Evolutionary conservation across 1,140 invertebrate genomes (phyloP).

Genomic region (Drosophila watanabei): DNA sequence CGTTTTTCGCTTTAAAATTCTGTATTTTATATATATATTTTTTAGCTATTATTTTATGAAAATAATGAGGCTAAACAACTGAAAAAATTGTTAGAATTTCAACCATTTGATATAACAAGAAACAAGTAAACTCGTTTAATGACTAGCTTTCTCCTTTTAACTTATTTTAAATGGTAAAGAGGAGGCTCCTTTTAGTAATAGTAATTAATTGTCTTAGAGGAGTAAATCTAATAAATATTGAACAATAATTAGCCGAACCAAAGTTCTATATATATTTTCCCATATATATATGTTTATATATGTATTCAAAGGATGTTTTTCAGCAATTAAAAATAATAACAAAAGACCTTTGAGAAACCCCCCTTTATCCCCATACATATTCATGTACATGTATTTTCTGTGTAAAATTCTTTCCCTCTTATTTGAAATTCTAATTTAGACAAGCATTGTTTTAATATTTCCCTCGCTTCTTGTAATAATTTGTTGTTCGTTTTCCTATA

Average conservation of each 20-base stretch:
- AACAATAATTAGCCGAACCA: slow-evolving; percentile 29
- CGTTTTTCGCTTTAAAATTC: slow-evolving; percentile 10
- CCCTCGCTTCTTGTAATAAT: slow-evolving; percentile 15
- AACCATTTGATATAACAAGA: slow-evolving; percentile 32
- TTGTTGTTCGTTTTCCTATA: slow-evolving; percentile 30
- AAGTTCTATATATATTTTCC: slow-evolving; percentile 15
- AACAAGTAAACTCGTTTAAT: slow-evolving; percentile 20
- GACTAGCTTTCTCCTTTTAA: slow-evolving; percentile 12
- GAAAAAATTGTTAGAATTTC: slow-evolving; percentile 13
- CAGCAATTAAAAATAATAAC: slow-evolving; percentile 5
- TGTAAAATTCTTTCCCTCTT: slow-evolving; percentile 40
- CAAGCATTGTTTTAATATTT: slow-evolving; percentile 21
- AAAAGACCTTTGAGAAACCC: slow-evolving; percentile 21
- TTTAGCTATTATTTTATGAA: slow-evolving; percentile 23
- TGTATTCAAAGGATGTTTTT: slow-evolving; percentile 12
- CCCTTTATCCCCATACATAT: slow-evolving; percentile 9
- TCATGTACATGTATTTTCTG: slow-evolving; percentile 1
- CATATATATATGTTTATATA: slow-evolving; percentile 10
- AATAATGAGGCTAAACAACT: slow-evolving; percentile 17
- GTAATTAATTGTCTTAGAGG: slow-evolving; percentile 21
- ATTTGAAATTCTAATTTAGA: slow-evolving; percentile 45
- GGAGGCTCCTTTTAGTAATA: slow-evolving; percentile 4
- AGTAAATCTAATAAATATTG: slow-evolving; percentile 31
- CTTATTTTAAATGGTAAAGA: slow-evolving; percentile 14
- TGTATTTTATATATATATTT: slow-evolving; percentile 4